A percentile compares a stretch with the other conserved stretches of the same genome.
These are phyloP conservation scores for Pseudobourletiella spinata DNA, from an alignment of 1,140 invertebrate genomes.

Conservation along the genomic window DNA sequence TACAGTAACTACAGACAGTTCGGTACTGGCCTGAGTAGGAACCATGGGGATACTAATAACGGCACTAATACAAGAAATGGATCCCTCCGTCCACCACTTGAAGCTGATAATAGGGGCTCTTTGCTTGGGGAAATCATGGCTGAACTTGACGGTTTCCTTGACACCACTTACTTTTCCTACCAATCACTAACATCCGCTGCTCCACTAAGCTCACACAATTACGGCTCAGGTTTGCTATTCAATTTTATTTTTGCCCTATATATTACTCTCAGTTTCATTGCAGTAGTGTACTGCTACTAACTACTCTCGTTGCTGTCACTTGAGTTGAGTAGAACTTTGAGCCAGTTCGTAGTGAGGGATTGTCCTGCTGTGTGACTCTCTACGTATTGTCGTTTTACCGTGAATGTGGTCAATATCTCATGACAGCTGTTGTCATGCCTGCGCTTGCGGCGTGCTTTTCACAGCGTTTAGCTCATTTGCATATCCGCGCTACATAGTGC, in stretches of 20 bases:
- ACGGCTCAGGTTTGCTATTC: slow-evolving; percentile 20
- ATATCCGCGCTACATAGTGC: too few relatives aligned
- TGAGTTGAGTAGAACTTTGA: background rate
- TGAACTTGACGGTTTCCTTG: slow-evolving; percentile 32
- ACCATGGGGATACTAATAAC: too few relatives aligned
- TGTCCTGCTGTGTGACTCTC: too few relatives aligned
- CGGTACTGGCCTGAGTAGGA: background rate
- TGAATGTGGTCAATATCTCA: too few relatives aligned
- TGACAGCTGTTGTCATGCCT: too few relatives aligned
- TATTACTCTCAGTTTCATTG: background rate
- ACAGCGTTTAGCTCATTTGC: too few relatives aligned
- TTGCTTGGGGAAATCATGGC: slow-evolving; percentile 32
- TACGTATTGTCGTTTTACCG: too few relatives aligned
- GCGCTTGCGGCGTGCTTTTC: too few relatives aligned
- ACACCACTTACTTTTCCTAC: slow-evolving; percentile 20
- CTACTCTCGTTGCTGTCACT: background rate
- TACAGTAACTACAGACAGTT: background rate
- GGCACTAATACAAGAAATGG: too few relatives aligned
- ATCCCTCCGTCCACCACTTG: too few relatives aligned
- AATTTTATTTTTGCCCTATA: background rate
- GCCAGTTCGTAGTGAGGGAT: background rate
- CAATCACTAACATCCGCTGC: background rate
- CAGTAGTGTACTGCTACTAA: background rate
- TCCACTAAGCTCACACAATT: background rate
- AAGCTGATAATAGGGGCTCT: background rate